phyloP scores from a whole-genome alignment of 2,113 vertebrate genomes.

The Peromyscus californicus region DNA sequence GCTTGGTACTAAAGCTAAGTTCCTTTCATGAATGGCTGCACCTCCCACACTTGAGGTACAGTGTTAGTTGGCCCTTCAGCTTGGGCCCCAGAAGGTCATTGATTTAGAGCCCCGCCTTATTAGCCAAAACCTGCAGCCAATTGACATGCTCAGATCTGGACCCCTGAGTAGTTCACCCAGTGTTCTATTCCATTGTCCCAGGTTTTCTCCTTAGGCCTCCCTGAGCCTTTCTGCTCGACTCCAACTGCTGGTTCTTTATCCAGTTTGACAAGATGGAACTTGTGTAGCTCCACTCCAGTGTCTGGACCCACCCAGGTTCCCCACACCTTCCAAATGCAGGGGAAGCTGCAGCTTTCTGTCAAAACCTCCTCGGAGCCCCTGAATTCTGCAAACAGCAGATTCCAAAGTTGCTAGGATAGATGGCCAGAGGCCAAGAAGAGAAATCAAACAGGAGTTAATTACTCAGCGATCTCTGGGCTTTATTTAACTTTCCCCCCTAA shows the following conservation, averaged over 20 bases:
- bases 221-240: neutral
- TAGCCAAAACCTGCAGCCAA: neutral
- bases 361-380: conserved; percentile 15
- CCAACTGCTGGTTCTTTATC: neutral
- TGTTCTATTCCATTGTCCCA: neutral
- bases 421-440: conserved; percentile 48
- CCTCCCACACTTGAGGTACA: neutral
- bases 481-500: neutral
- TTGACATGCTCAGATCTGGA: neutral
- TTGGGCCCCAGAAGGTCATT: neutral
- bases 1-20: neutral
- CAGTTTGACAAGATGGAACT: neutral
- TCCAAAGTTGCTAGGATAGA: neutral
- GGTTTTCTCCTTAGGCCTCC: neutral
- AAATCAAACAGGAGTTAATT: conserved; percentile 46
- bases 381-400: neutral
- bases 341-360: neutral
- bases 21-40: neutral
- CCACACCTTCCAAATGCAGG: neutral
- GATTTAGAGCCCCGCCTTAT: neutral
- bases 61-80: neutral
- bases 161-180: no score
- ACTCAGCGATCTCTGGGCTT: neutral
- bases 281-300: neutral
- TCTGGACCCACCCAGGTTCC: neutral